A percentile compares a stretch with the other conserved stretches of the same genome.
Conservation (phyloP, 2,113 vertebrate species). For the Dermatemys mawii region DNA sequence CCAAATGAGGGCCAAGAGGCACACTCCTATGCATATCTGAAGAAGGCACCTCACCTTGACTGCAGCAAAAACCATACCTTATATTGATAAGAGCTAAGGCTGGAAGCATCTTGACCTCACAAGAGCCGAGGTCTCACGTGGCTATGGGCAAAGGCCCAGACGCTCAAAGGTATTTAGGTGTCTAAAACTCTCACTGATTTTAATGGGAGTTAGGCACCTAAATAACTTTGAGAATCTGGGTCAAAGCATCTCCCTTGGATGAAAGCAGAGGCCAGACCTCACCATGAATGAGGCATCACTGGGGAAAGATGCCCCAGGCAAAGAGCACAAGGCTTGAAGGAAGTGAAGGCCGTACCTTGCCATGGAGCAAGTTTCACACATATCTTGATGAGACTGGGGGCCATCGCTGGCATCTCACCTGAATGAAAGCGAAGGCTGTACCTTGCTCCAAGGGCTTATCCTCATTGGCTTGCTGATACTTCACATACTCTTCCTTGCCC, state of each 20-base stretch:
- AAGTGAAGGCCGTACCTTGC: not conserved
- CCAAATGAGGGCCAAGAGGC: not conserved
- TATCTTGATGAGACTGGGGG: fast-evolving
- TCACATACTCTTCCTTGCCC: constrained; percentile 59
- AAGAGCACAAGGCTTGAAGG: not conserved
- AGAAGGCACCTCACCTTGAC: not conserved
- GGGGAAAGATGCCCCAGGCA: not conserved
- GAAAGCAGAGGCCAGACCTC: not conserved
- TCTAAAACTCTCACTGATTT: not conserved
- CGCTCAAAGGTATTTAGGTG: not conserved
- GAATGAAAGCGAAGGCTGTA: constrained; percentile 72
- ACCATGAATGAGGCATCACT: not conserved
- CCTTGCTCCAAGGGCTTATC: constrained; percentile 63
- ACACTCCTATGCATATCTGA: not conserved
- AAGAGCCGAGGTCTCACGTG: not conserved
- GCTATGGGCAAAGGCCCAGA: not conserved
- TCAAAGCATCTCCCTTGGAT: not conserved
- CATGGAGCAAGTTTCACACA: not conserved
- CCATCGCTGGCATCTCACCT: constrained; percentile 43
- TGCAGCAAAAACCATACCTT: not conserved
- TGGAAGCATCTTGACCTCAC: not conserved
- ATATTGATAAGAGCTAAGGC: not conserved
- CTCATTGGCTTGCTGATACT: constrained; percentile 51
- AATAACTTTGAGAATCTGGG: too few species aligned
- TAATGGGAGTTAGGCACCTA: too few species aligned